Base-by-base conservation (phyloP, 2,797 vertebrate species). In the Pseudochromis fuscus region DNA sequence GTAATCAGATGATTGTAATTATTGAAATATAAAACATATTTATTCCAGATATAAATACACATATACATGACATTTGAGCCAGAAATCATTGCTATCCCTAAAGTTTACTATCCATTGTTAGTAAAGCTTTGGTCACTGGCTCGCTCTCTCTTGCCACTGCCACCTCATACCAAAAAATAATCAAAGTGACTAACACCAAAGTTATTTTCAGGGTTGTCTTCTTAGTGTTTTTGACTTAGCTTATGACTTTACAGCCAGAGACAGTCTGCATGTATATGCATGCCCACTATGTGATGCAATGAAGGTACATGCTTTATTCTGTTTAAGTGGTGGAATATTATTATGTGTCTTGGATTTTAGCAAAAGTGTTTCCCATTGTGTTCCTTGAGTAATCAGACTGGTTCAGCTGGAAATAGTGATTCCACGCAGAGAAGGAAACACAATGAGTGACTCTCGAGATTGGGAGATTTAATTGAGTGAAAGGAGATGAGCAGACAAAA, bases 401-500 rank as follows among this genome's bases (percentile, higher is more conserved):
- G 59, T 84, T 81, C n/a, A 9, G 35, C 53, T 61, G 30, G 67
- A 59, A 67, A 65, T 6, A 69, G 42, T 0, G 0, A 63, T 49
- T 63, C 11, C 15, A 35, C 46, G 24, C 19, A 3, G 60, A 13
- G 42, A 63, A 68, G 15, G 49, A 77, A 60, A 73, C 31, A 61
- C 40, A 30, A 25, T n/a, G 51, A 79, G 23, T 69, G 59, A 76
- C 21, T 67, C 28, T 33, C 49, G 16, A 55, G 57, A 72, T n/a
- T 31, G 24, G 28, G 60, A 23, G 66, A 75, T 67, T 85, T 66
- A 67, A 78, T 76, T 30, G 16, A 86, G 57, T 71, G 12, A 85
- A 72, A 67, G 63, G 46, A 72, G n/a, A 48, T 67, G 53, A 79
- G 75, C 42, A 68, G 57, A 53, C 21, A 68, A 80, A 79, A 78